Evolutionary conservation across 2,888 invertebrate genomes (phyloP).

Genomic region (Himalopsyche anomala): DNA sequence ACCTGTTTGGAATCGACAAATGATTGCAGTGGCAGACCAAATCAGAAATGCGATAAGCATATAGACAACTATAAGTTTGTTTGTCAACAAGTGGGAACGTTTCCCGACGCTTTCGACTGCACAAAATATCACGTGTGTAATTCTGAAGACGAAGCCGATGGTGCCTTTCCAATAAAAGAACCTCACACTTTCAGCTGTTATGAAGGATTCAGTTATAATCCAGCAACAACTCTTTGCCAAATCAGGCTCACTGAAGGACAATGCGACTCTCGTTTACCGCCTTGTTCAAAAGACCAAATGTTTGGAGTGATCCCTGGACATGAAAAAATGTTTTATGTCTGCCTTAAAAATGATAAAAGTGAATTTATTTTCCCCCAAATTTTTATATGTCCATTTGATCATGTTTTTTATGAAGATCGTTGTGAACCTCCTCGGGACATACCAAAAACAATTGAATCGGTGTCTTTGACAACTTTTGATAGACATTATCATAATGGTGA

Average conservation of each 20-base stretch:
- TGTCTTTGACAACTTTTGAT: too few relatives aligned
- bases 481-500: too few relatives aligned
- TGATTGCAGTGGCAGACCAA: background rate
- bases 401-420: conserved; percentile 2
- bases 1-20: conserved; percentile 37
- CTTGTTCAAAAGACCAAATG: too few relatives aligned
- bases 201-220: too few relatives aligned
- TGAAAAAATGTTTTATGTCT: conserved; percentile 36
- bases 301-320: background rate
- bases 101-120: conserved; percentile 74
- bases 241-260: too few relatives aligned
- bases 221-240: too few relatives aligned
- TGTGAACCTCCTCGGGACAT: background rate
- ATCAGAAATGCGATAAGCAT: conserved; percentile 22
- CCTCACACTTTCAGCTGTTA: too few relatives aligned
- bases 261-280: too few relatives aligned
- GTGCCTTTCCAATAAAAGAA: too few relatives aligned
- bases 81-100: conserved; percentile 72
- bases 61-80: background rate
- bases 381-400: conserved; percentile 26
- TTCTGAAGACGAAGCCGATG: too few relatives aligned
- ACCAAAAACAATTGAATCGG: too few relatives aligned
- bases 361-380: conserved; percentile 28
- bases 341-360: background rate
- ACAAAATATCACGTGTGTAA: conserved; percentile 72